Base-by-base conservation (phyloP, 1,140 invertebrate genomes). In the Galleria mellonella region DNA sequence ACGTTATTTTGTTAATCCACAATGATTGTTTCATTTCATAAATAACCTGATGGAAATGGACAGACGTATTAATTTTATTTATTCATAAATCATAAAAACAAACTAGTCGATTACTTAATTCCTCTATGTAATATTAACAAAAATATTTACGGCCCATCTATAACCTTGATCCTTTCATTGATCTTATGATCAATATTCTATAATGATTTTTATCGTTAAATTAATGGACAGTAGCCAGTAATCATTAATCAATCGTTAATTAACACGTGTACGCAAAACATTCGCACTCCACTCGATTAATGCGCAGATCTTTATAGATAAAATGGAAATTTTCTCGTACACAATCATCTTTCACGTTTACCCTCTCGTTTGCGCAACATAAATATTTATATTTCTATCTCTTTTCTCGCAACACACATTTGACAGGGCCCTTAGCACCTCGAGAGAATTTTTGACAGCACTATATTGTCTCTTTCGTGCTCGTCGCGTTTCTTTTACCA, bases 161-260 rank as follows among this genome's bases (percentile, higher is more conserved):
- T 23, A 23, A 23, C 6, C 17, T 6, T 23, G 17, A 3, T 23
- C n/a, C 17, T 23, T 23, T 23, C 6, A 23, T 23, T 23, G 17
- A 23, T 23, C 17, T 3, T 23, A 35, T 46, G 45, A 51, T 58
- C 39, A 39, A 60, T 57, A 38, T 46, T 48, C 35, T 43, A 35
- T 43, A 33, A 47, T 51, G 43, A 56, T 63, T 62, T 60, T 61
- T 62, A 69, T 68, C 59, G 50, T 43, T 48, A 64, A 54, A 59
- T 43, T 60, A 66, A 68, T 56, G 43, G 56, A 52, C 70, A 46
- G 67, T 68, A 70, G 68, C 62, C 11, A 13, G 23, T 23, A 31
- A 44, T 61, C 68, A 75, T 79, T 72, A 68, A 79, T 79, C 75
- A 79, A 55, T 44, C 29, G 42, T 45, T 71, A 79, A 74, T 75